These are phyloP conservation scores for Lepidochrysops patricia DNA, from an alignment of 2,888 invertebrate genomes.

Conservation along the genomic window DNA sequence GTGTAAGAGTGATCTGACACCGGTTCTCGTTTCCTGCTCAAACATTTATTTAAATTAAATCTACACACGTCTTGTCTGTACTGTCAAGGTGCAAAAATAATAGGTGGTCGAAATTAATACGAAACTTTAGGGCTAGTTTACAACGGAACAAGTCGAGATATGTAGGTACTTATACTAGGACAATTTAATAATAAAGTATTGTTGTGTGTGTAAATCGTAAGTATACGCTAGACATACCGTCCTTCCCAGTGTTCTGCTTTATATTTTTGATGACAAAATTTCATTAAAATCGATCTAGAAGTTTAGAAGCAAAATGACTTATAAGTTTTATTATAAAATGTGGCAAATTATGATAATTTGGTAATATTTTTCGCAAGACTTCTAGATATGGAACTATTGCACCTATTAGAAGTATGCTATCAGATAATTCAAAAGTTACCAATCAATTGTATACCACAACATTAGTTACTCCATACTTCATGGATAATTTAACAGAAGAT, in stretches of 20 bases:
- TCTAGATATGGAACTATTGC: not conserved
- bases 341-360: not conserved
- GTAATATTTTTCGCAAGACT: not conserved
- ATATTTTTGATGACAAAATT: too few species aligned
- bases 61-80: not conserved
- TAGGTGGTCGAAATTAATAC: not conserved
- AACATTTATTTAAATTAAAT: not conserved
- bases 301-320: too few species aligned
- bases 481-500: not conserved
- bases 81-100: not conserved
- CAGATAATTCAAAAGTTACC: not conserved
- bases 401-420: not conserved
- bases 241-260: too few species aligned
- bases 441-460: not conserved
- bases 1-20: constrained; percentile 5
- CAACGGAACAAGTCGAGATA: too few species aligned
- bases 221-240: too few species aligned
- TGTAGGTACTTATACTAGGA: too few species aligned
- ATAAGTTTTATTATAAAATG: too few species aligned
- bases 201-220: too few species aligned
- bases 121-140: not conserved
- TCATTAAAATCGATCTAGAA: too few species aligned
- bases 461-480: not conserved
- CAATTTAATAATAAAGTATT: too few species aligned
- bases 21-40: not conserved